Conservation (phyloP, 2,888 invertebrate genomes). For the Smittia sp. region DNA sequence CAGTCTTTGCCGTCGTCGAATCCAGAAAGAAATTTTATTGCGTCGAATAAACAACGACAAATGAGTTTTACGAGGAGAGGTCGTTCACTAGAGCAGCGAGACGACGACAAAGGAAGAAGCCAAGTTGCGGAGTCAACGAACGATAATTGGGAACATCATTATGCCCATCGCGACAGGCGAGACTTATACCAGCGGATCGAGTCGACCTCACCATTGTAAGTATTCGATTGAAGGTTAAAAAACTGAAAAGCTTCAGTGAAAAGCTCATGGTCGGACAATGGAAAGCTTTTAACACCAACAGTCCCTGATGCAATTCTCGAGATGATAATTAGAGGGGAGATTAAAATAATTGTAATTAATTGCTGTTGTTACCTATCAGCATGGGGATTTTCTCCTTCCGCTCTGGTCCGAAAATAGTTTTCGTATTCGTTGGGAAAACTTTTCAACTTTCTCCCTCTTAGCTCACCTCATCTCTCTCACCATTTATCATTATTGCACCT, state of each 20-base stretch:
- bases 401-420: not conserved
- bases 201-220: constrained; percentile 47
- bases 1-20: not conserved
- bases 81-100: constrained; percentile 7
- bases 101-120: not conserved
- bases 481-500: constrained; percentile 38
- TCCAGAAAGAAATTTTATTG: not conserved
- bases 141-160: constrained; percentile 46
- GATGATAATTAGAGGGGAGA: not conserved
- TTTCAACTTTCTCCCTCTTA: not conserved
- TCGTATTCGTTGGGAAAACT: not conserved
- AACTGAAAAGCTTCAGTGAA: too few species aligned
- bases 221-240: too few species aligned
- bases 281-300: not conserved
- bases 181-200: constrained; percentile 49
- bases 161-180: constrained; percentile 49
- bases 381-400: constrained; percentile 7
- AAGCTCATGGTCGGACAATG: too few species aligned
- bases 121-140: constrained; percentile 10
- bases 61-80: not conserved
- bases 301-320: not conserved
- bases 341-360: constrained; percentile 30
- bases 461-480: not conserved
- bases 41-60: constrained; percentile 5
- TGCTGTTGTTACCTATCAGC: constrained; percentile 30